These are phyloP conservation scores for Eriocheir sinensis DNA, from an alignment of 1,140 invertebrate genomes.

Conservation along the genomic window DNA sequence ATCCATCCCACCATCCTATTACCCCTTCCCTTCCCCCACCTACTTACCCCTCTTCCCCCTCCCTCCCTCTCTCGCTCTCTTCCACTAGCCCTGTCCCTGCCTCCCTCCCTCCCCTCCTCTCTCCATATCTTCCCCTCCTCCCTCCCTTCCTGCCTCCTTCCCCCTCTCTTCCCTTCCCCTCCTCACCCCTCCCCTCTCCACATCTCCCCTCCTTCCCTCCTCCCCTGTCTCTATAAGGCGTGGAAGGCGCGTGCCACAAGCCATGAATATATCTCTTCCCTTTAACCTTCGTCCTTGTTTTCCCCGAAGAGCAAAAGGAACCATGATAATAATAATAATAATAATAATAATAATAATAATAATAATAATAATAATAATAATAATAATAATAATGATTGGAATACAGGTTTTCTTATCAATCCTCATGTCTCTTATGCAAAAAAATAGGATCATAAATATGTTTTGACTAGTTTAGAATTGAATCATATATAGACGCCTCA, in stretches of 20 bases:
- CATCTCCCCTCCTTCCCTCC: background rate
- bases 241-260: background rate
- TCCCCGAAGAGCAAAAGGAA: background rate
- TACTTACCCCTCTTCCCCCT: background rate
- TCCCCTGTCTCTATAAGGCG: background rate
- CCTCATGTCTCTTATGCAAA: too few species aligned
- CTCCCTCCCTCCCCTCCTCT: background rate
- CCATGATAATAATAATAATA: background rate
- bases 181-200: background rate
- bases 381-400: background rate
- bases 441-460: too few species aligned
- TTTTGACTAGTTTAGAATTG: too few species aligned
- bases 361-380: background rate
- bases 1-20: background rate
- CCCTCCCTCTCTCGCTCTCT: background rate
- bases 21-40: background rate
- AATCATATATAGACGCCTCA: too few species aligned
- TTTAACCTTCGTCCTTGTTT: background rate
- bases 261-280: background rate
- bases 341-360: background rate
- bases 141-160: background rate
- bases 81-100: background rate
- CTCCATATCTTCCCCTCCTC: background rate
- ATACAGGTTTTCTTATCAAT: too few species aligned
- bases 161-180: background rate